phyloP scores from a whole-genome alignment of 2,113 vertebrate genomes.

The Embiotoca jacksoni region DNA sequence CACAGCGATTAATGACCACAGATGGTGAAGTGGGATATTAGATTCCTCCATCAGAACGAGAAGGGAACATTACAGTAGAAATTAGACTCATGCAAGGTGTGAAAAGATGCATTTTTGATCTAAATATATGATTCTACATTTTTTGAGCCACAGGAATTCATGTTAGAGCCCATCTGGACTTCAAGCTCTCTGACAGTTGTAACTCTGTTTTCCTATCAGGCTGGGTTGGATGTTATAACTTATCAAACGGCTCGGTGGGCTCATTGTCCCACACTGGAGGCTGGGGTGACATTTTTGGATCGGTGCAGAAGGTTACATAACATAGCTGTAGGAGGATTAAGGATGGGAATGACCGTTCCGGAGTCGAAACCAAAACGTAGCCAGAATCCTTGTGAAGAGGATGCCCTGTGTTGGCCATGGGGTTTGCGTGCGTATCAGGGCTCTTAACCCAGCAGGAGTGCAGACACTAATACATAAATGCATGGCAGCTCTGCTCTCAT shows the following conservation, averaged over 20 bases:
- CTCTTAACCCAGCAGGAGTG: conserved; percentile 68
- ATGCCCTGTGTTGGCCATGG: conserved; percentile 29
- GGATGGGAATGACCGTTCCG: conserved; percentile 55
- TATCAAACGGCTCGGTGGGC: conserved; percentile 46
- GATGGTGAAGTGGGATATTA: too few relatives aligned
- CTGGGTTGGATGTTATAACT: conserved; percentile 54
- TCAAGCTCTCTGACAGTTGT: conserved; percentile 22
- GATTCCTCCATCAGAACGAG: too few relatives aligned
- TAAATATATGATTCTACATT: too few relatives aligned
- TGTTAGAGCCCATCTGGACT: not conserved
- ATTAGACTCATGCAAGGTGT: not conserved
- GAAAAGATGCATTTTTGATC: not conserved
- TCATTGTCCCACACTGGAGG: conserved; percentile 38
- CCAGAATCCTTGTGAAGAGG: conserved; percentile 33
- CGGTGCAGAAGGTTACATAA: conserved; percentile 63
- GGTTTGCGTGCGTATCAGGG: conserved; percentile 53
- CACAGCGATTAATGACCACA: too few relatives aligned
- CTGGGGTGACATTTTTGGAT: conserved; percentile 27
- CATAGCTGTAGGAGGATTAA: conserved; percentile 49
- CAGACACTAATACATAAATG: conserved; percentile 75
- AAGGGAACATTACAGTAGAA: not conserved
- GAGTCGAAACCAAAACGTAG: conserved; percentile 20
- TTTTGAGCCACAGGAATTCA: too few relatives aligned
- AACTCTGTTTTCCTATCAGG: conserved; percentile 28
- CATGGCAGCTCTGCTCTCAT: conserved; percentile 60